phyloP scores from a whole-genome alignment of 2,888 invertebrate species.

The Patella pellucida region DNA sequence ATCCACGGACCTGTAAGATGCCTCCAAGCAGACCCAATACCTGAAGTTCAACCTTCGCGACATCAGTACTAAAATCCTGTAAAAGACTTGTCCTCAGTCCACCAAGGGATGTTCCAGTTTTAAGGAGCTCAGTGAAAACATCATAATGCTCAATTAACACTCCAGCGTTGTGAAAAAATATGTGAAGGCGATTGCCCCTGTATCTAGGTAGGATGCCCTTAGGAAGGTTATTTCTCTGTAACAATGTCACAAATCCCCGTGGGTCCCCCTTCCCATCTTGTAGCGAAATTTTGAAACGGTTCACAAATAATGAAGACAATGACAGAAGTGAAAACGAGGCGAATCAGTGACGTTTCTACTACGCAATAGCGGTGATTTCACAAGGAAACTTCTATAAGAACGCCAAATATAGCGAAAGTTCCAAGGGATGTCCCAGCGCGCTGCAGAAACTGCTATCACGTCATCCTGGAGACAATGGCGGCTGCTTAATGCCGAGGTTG shows the following conservation, averaged over 20 bases:
- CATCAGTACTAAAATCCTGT: constrained; percentile 22
- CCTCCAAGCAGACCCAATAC: constrained; percentile 29
- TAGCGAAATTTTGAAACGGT: constrained; percentile 13
- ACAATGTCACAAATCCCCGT: constrained; percentile 30
- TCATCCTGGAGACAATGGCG: no score
- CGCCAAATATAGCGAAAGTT: no score
- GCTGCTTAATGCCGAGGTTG: no score
- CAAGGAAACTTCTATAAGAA: no score
- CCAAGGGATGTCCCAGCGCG: no score
- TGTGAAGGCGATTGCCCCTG: constrained; percentile 34
- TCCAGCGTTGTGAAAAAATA: constrained; percentile 29
- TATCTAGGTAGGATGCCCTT: constrained; percentile 34
- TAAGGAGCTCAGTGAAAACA: constrained; percentile 21
- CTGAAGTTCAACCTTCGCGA: constrained; percentile 26
- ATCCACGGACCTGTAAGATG: constrained; percentile 28
- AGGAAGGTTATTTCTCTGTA: constrained; percentile 25
- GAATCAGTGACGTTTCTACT: no score
- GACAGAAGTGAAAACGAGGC: no score
- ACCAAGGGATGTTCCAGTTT: constrained; percentile 27
- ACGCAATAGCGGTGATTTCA: no score
- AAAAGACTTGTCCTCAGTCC: constrained; percentile 22
- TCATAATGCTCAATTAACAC: constrained; percentile 4
- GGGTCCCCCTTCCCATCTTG: constrained; percentile 41
- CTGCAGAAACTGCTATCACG: no score
- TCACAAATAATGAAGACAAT: no score